These are phyloP conservation scores for Laodelphax striatellus DNA, from an alignment of 1,140 invertebrate genomes.

Conservation along the genomic window DNA sequence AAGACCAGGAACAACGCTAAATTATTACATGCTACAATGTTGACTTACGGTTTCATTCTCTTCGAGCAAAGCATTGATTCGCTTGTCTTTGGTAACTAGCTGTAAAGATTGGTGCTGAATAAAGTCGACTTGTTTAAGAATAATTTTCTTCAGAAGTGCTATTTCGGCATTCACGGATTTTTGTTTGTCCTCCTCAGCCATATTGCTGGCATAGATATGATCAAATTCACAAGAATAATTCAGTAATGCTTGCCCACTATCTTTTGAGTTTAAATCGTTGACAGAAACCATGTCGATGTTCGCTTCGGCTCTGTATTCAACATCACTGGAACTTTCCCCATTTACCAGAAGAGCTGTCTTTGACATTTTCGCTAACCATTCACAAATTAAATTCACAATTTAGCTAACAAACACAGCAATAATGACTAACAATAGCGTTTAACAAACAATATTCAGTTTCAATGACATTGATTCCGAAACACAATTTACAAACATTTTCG, in stretches of 20 bases:
- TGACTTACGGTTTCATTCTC: slow-evolving; percentile 53
- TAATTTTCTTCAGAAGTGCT: slow-evolving; percentile 48
- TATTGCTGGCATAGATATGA: slow-evolving; percentile 43
- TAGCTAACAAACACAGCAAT: no score
- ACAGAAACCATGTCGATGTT: slow-evolving; percentile 26
- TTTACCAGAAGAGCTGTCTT: slow-evolving; percentile 20
- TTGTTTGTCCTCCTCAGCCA: slow-evolving; percentile 30
- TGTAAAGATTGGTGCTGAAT: slow-evolving; percentile 63
- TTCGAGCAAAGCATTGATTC: slow-evolving; percentile 42
- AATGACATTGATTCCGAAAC: no score
- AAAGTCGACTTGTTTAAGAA: slow-evolving; percentile 56
- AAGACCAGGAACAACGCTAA: background rate
- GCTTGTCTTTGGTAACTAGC: slow-evolving; percentile 51
- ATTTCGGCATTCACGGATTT: slow-evolving; percentile 38
- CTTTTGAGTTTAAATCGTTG: slow-evolving; percentile 20
- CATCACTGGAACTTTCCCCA: slow-evolving; percentile 22
- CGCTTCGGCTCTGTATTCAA: slow-evolving; percentile 19
- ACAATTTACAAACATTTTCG: no score
- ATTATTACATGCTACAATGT: background rate
- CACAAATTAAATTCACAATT: no score
- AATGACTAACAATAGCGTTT: no score
- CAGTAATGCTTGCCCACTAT: slow-evolving; percentile 13
- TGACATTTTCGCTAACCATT: slow-evolving; percentile 17
- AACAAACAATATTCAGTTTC: no score
- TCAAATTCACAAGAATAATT: slow-evolving; percentile 36